These are phyloP conservation scores for Festucalex cinctus DNA, from an alignment of 2,113 vertebrate species.

Conservation along the genomic window DNA sequence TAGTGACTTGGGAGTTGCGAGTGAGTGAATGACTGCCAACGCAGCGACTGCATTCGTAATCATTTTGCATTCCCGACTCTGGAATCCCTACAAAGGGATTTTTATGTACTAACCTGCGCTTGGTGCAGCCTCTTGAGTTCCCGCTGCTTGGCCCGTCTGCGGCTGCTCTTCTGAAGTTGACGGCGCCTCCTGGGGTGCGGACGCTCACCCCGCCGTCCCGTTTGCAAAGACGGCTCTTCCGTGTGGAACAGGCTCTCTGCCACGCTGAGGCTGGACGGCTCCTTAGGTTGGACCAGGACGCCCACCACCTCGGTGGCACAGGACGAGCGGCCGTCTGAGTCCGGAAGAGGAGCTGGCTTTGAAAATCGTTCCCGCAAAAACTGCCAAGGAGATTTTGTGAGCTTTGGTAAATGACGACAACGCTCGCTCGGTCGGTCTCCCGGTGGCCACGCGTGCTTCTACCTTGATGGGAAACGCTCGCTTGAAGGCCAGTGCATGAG, in stretches of 20 bases:
- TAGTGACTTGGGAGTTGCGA: too few relatives aligned
- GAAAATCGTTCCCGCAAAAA: conserved; percentile 22
- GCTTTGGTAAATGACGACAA: background rate
- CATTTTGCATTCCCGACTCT: too few relatives aligned
- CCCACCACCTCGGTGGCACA: conserved; percentile 62
- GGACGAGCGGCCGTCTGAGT: conserved; percentile 46
- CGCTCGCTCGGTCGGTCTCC: too few relatives aligned
- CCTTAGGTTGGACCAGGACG: conserved; percentile 42
- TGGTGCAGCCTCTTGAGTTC: conserved; percentile 90
- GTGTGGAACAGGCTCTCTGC: conserved; percentile 71
- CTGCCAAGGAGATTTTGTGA: background rate
- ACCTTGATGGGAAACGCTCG: conserved; percentile 86
- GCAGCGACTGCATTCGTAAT: too few relatives aligned
- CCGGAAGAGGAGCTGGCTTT: background rate
- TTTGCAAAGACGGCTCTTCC: conserved; percentile 34
- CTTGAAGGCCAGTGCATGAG: conserved; percentile 90
- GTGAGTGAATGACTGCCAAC: too few relatives aligned
- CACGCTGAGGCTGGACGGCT: conserved; percentile 61
- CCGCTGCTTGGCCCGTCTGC: conserved; percentile 88
- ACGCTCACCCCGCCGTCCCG: conserved; percentile 38
- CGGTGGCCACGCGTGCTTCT: conserved; percentile 36
- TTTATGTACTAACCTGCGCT: conserved; percentile 78
- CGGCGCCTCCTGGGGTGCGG: conserved; percentile 83
- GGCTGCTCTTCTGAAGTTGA: conserved; percentile 82
- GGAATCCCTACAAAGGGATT: too few relatives aligned